A percentile compares a stretch with the other conserved stretches of the same genome.
phyloP scores from a whole-genome alignment of 2,888 invertebrate species.

The Spicauda simplicius region DNA sequence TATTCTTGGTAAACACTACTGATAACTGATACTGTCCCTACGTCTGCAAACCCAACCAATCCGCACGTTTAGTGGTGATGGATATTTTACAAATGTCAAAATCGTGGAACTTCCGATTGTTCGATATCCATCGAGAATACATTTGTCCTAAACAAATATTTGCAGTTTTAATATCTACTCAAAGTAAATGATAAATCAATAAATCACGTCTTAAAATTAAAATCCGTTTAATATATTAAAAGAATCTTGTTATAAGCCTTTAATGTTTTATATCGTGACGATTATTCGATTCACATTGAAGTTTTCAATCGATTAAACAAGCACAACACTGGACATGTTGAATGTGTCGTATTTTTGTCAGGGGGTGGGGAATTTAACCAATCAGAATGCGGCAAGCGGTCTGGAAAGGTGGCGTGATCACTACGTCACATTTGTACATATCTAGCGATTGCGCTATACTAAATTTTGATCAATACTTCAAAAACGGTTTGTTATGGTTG shows the following conservation, averaged over 20 bases:
- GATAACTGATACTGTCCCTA: slow-evolving; percentile 46
- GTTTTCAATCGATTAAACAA: slow-evolving; percentile 29
- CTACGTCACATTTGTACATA: slow-evolving; percentile 68
- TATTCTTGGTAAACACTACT: slow-evolving; percentile 71
- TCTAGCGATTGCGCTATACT: slow-evolving; percentile 42
- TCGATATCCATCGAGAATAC: slow-evolving; percentile 26
- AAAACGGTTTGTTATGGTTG: background rate
- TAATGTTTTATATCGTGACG: background rate
- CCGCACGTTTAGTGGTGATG: slow-evolving; percentile 53
- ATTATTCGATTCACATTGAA: slow-evolving; percentile 21
- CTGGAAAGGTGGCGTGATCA: slow-evolving; percentile 82
- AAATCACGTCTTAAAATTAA: background rate
- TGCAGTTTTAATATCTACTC: background rate
- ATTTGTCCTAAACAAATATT: background rate
- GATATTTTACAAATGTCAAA: slow-evolving; percentile 40
- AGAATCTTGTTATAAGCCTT: background rate
- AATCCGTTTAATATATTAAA: too few relatives aligned
- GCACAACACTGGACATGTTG: slow-evolving; percentile 45
- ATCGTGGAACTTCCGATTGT: slow-evolving; percentile 23
- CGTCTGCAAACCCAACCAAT: slow-evolving; percentile 53
- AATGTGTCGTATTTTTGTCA: slow-evolving; percentile 62
- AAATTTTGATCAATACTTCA: slow-evolving; percentile 46
- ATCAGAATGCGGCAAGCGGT: slow-evolving; percentile 61
- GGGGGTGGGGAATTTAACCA: slow-evolving; percentile 67
- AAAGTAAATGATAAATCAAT: background rate